These are phyloP conservation scores for Callorhinus ursinus DNA, from an alignment of 2,113 vertebrate species.

Conservation along the genomic window DNA sequence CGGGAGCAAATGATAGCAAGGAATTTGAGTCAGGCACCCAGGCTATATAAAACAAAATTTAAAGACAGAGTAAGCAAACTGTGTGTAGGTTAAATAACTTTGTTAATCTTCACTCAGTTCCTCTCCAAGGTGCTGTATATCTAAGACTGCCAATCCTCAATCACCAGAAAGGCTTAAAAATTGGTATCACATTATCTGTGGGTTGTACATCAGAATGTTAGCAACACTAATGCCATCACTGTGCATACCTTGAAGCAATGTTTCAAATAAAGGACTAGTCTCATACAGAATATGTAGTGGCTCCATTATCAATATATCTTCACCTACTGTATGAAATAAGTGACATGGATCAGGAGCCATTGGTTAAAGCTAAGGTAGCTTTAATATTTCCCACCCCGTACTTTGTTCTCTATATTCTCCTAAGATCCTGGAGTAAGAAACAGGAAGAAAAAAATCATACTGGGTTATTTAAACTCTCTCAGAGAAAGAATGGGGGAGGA, in stretches of 20 bases:
- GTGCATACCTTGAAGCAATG: not conserved
- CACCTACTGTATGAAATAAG: slow-evolving; percentile 18
- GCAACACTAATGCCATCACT: not conserved
- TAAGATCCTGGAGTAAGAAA: not conserved
- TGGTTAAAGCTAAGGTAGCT: not conserved
- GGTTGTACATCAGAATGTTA: not conserved
- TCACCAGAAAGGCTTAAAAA: not conserved
- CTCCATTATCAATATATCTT: not conserved
- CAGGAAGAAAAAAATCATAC: not conserved
- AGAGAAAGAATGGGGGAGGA: not conserved
- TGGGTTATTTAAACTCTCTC: not conserved
- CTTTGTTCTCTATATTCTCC: not conserved
- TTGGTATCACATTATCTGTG: not conserved
- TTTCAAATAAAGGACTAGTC: not conserved
- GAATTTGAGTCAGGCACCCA: not conserved
- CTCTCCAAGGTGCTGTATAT: not conserved
- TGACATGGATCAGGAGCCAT: not conserved
- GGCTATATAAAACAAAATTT: slow-evolving; percentile 7
- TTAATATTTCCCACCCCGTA: not conserved
- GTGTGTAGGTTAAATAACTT: not conserved
- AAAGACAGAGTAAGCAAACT: not conserved
- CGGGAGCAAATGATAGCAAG: not conserved
- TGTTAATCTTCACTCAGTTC: not conserved
- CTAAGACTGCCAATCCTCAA: not conserved
- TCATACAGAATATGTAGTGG: not conserved